These are phyloP conservation scores for Centruroides vittatus DNA, from an alignment of 1,140 invertebrate genomes.

Conservation along the genomic window DNA sequence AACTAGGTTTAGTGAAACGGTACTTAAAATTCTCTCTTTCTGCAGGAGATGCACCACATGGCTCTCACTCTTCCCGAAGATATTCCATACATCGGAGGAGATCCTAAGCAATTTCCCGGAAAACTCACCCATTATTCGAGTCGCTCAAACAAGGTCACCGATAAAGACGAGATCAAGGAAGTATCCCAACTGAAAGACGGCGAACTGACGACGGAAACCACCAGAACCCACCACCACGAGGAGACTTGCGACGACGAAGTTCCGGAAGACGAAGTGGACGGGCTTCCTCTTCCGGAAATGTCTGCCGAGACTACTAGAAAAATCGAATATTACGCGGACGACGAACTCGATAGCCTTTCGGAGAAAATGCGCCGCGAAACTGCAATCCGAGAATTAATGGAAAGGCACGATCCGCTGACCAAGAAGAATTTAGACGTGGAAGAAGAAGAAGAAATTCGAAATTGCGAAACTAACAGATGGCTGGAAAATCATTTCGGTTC, in stretches of 20 bases:
- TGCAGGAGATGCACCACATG: slow-evolving; percentile 17
- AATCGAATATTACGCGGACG: slow-evolving; percentile 34
- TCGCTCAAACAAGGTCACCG: slow-evolving; percentile 54
- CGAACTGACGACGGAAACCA: slow-evolving; percentile 62
- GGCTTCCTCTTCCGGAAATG: slow-evolving; percentile 31
- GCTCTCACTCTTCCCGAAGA: slow-evolving; percentile 17
- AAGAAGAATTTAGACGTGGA: slow-evolving; percentile 64
- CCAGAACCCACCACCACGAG: slow-evolving; percentile 38
- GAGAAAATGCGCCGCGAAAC: slow-evolving; percentile 42
- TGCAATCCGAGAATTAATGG: slow-evolving; percentile 9
- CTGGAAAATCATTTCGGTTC: slow-evolving; percentile 77
- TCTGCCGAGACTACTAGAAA: slow-evolving; percentile 39
- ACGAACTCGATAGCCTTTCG: slow-evolving; percentile 57
- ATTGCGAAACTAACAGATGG: slow-evolving; percentile 74
- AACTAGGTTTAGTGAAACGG: neutral
- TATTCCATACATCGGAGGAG: slow-evolving; percentile 1
- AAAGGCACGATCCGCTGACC: slow-evolving; percentile 5
- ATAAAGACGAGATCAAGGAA: slow-evolving; percentile 66
- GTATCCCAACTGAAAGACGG: slow-evolving; percentile 45
- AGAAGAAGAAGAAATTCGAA: slow-evolving; percentile 71
- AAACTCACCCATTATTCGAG: slow-evolving; percentile 18
- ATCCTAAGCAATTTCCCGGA: slow-evolving; percentile 1
- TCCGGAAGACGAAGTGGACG: slow-evolving; percentile 20
- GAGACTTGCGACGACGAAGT: slow-evolving; percentile 39
- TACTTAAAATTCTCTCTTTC: neutral